A percentile compares a stretch with the other conserved stretches of the same genome.
Evolutionary conservation across 2,113 vertebrate species (phyloP).

Genomic region (Sisor rabdophorus): DNA sequence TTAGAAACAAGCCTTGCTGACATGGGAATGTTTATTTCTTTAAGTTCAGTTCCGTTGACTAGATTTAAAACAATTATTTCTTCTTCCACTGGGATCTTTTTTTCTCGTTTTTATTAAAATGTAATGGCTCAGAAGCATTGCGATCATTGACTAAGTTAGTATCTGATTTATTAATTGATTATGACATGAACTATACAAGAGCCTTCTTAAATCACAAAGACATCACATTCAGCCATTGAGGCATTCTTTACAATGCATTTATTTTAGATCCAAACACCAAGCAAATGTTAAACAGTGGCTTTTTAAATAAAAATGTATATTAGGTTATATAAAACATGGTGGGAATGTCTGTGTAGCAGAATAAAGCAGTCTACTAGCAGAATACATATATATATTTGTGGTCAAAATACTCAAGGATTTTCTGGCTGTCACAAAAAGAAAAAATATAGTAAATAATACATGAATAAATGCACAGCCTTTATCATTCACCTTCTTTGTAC

Average conservation of each 20-base stretch:
- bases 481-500: slow-evolving; percentile 10
- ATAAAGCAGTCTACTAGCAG: not conserved
- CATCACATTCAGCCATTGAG: not conserved
- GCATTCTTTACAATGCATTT: not conserved
- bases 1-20: too few relatives aligned
- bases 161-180: not conserved
- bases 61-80: not conserved
- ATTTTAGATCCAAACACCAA: not conserved
- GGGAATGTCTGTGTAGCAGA: not conserved
- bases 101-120: not conserved
- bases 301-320: not conserved
- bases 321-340: not conserved
- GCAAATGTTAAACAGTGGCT: not conserved
- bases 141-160: not conserved
- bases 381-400: not conserved
- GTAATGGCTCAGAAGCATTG: not conserved
- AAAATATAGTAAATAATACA: not conserved
- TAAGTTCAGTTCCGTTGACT: not conserved
- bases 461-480: slow-evolving; percentile 10
- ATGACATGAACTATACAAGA: too few relatives aligned
- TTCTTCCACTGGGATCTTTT: not conserved
- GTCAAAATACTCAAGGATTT: not conserved
- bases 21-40: too few relatives aligned
- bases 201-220: not conserved
- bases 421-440: not conserved